These are phyloP conservation scores for Halocynthia aurantium DNA, from an alignment of 23 tunicate genomes.

Conservation along the genomic window DNA sequence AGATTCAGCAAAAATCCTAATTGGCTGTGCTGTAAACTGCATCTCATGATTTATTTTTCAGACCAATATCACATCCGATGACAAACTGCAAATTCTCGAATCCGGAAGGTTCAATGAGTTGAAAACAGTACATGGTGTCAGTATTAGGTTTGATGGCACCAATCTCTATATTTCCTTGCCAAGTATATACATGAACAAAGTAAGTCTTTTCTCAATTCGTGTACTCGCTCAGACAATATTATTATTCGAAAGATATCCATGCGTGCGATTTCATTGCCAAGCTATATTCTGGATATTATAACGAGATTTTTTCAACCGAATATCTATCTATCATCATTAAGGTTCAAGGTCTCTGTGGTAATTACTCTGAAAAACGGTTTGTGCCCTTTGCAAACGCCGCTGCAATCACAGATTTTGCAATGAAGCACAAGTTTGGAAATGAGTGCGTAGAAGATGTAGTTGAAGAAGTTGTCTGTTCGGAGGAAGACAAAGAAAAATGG, in stretches of 20 bases:
- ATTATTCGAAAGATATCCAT: background rate
- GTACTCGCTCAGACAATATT: background rate
- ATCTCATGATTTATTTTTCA: too few relatives aligned
- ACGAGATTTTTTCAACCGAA: conserved; percentile 1
- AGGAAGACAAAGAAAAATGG: conserved; percentile 17
- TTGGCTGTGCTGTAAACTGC: too few relatives aligned
- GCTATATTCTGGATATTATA: background rate
- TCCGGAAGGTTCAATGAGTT: too few relatives aligned
- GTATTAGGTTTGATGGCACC: conserved; percentile 10
- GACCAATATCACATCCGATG: too few relatives aligned
- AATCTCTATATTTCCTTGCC: conserved; percentile 16
- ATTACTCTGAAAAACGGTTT: conserved; percentile 14
- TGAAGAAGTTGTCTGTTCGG: conserved; percentile 18
- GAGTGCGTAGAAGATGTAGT: conserved; percentile 15
- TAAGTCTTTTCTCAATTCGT: background rate
- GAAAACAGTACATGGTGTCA: background rate
- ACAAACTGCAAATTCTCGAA: too few relatives aligned
- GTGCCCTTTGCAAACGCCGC: conserved; percentile 8
- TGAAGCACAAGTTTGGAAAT: background rate
- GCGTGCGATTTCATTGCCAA: too few relatives aligned
- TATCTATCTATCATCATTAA: background rate
- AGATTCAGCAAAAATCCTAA: too few relatives aligned
- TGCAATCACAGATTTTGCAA: background rate
- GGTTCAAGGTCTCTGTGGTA: conserved; percentile 30
- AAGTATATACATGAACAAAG: conserved; percentile 14